phyloP scores from a whole-genome alignment of 1,140 invertebrate species.

The Trichoplusia ni region DNA sequence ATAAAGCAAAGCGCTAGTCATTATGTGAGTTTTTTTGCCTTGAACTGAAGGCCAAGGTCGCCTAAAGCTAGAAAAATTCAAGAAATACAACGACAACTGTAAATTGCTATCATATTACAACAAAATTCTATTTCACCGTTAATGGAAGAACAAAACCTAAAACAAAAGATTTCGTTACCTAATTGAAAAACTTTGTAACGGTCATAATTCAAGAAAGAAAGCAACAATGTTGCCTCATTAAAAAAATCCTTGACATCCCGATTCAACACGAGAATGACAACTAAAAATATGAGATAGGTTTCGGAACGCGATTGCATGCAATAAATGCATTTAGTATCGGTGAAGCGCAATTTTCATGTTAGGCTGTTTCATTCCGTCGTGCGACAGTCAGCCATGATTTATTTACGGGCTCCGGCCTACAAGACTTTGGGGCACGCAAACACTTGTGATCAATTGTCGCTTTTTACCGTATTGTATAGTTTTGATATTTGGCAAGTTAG shows the following conservation, averaged over 20 bases:
- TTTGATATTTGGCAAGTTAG: neutral
- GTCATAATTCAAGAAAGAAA: neutral
- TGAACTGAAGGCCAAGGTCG: no score
- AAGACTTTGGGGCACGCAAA: slow-evolving; percentile 53
- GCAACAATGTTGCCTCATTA: neutral
- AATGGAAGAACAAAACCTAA: no score
- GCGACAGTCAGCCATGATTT: slow-evolving; percentile 70
- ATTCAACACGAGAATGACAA: slow-evolving; percentile 7
- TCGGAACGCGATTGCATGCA: slow-evolving; percentile 59
- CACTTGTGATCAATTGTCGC: slow-evolving; percentile 68
- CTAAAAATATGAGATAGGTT: slow-evolving; percentile 44
- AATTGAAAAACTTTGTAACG: neutral
- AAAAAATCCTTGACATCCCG: neutral
- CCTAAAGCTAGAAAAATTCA: no score
- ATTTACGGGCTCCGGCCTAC: slow-evolving; percentile 45
- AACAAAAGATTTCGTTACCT: no score
- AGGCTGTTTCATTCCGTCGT: slow-evolving; percentile 62
- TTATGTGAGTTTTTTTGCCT: no score
- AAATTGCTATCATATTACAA: no score
- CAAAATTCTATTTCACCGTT: no score
- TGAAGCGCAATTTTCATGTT: slow-evolving; percentile 74
- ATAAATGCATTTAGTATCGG: slow-evolving; percentile 67
- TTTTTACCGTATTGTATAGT: slow-evolving; percentile 23
- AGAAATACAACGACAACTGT: no score
- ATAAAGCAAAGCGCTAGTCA: no score